Evolutionary conservation across 2,113 vertebrate genomes (phyloP).

Genomic region (Quiscalus mexicanus): DNA sequence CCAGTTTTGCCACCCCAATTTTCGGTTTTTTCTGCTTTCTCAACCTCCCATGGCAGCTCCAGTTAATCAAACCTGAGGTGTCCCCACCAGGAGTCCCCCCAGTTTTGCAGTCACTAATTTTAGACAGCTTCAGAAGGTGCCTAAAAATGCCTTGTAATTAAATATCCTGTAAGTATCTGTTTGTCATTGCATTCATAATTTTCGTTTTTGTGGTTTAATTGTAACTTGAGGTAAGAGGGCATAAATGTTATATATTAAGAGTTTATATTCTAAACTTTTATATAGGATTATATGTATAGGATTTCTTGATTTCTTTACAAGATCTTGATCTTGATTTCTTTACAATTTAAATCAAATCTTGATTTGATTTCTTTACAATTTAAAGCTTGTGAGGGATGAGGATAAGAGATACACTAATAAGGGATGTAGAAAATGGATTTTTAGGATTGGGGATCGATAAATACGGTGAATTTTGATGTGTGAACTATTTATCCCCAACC

Average conservation of each 20-base stretch:
- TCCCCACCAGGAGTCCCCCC: rapidly evolving
- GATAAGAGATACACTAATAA: not conserved
- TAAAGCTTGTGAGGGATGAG: not conserved
- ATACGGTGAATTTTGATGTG: not conserved
- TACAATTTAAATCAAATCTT: too few species aligned
- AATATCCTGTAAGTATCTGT: not conserved
- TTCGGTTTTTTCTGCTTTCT: not conserved
- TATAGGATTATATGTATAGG: too few species aligned
- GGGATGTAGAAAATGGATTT: not conserved
- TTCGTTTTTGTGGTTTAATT: not conserved
- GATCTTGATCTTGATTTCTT: too few species aligned
- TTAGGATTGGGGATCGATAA: not conserved
- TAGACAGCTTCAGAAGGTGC: rapidly evolving
- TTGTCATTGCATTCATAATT: too few species aligned
- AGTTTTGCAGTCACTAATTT: rapidly evolving
- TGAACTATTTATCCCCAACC: not conserved
- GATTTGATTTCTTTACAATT: too few species aligned
- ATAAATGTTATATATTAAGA: too few species aligned
- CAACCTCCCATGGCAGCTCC: not conserved
- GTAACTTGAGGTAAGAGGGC: not conserved
- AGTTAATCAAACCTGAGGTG: rapidly evolving
- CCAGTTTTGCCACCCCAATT: rapidly evolving
- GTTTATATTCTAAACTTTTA: too few species aligned
- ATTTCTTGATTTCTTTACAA: too few species aligned
- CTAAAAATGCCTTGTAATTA: not conserved